These are phyloP conservation scores for Fissipunctia ypsillon DNA, from an alignment of 2,888 invertebrate genomes.

Conservation along the genomic window DNA sequence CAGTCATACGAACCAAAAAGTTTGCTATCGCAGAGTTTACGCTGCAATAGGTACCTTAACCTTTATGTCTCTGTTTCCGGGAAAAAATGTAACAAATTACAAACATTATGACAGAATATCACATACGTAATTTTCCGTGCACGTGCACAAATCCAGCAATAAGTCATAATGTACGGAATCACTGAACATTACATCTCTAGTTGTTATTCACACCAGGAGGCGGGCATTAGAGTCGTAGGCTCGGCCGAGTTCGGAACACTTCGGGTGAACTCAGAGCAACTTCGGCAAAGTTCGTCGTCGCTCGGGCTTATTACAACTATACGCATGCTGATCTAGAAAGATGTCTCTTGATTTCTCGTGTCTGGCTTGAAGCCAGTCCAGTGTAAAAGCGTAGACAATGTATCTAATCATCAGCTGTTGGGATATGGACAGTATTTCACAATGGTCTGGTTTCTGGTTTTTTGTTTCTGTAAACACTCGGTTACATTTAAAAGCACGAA, in stretches of 20 bases:
- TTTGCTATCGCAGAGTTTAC: too few relatives aligned
- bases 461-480: neutral
- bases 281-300: constrained; percentile 18
- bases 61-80: neutral
- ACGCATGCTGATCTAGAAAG: constrained; percentile 18
- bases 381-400: neutral
- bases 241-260: constrained; percentile 20
- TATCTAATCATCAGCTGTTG: constrained; percentile 15
- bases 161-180: constrained; percentile 60
- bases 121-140: constrained; percentile 44
- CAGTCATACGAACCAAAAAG: too few relatives aligned
- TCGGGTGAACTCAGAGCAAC: constrained; percentile 13
- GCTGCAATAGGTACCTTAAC: neutral
- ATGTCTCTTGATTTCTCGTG: neutral
- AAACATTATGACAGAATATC: constrained; percentile 26
- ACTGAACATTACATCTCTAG: constrained; percentile 54
- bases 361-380: constrained; percentile 31
- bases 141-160: constrained; percentile 49
- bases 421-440: constrained; percentile 7
- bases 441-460: neutral
- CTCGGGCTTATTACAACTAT: constrained; percentile 22
- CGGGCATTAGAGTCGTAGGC: constrained; percentile 47
- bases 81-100: constrained; percentile 21
- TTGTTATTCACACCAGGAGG: constrained; percentile 62
- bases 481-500: neutral